Evolutionary conservation across 2,888 invertebrate genomes (phyloP).

Genomic region (Andrena flavipes): DNA sequence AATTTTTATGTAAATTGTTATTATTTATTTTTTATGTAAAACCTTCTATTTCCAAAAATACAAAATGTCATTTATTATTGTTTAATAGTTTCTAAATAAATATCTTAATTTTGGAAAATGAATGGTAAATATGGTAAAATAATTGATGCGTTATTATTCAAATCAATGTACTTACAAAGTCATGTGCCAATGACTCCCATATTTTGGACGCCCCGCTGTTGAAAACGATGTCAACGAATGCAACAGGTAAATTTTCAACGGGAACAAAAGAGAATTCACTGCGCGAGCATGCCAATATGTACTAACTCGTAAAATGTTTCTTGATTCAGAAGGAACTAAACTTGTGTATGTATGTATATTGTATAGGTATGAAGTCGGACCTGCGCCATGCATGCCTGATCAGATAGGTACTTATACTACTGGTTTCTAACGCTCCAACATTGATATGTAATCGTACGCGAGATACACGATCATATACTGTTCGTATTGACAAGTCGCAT

Average conservation of each 20-base stretch:
- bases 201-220: background rate
- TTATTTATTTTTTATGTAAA: too few relatives aligned
- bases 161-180: background rate
- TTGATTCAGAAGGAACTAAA: constrained; percentile 52
- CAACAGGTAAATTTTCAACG: constrained; percentile 44
- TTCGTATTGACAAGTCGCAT: background rate
- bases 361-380: constrained; percentile 29
- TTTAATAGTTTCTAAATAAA: background rate
- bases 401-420: constrained; percentile 60
- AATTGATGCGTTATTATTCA: background rate
- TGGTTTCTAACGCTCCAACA: constrained; percentile 23
- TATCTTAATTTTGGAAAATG: background rate
- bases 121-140: background rate
- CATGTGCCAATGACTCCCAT: background rate
- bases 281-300: constrained; percentile 26
- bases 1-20: too few relatives aligned
- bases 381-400: constrained; percentile 68
- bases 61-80: too few relatives aligned
- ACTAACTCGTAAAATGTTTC: constrained; percentile 52
- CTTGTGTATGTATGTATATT: too few relatives aligned
- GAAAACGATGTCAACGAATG: background rate
- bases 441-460: background rate
- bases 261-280: constrained; percentile 19
- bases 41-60: too few relatives aligned
- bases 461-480: background rate